A percentile compares a stretch with the other conserved stretches of the same genome.
Conservation (phyloP, 2,113 vertebrate species). For the Thermophis baileyi region DNA sequence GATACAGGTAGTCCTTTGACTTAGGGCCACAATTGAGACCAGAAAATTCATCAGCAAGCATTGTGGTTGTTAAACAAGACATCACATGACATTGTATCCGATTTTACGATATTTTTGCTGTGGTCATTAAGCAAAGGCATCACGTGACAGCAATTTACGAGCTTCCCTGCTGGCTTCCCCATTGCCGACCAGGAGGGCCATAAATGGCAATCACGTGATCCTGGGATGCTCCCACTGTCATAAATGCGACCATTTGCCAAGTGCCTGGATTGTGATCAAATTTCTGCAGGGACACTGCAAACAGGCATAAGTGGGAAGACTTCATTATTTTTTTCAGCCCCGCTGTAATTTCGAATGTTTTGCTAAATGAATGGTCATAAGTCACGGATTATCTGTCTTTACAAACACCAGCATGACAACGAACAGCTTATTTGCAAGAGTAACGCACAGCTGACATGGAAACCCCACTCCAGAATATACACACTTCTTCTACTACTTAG, state of each 20-base stretch:
- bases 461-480: background rate
- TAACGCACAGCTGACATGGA: background rate
- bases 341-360: background rate
- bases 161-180: background rate
- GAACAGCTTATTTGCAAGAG: background rate
- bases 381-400: background rate
- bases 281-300: background rate
- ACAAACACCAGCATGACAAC: background rate
- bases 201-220: background rate
- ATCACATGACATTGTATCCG: background rate
- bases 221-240: background rate
- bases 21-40: background rate
- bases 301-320: background rate
- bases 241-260: background rate
- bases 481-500: background rate
- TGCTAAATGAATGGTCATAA: background rate
- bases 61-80: background rate
- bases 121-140: background rate
- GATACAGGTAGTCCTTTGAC: background rate
- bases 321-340: background rate
- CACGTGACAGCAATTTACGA: background rate
- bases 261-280: background rate
- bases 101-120: background rate
- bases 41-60: background rate
- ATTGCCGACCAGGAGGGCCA: background rate